Evolutionary conservation across 2,113 vertebrate genomes (phyloP).

Genomic region (Puntigrus tetrazona): DNA sequence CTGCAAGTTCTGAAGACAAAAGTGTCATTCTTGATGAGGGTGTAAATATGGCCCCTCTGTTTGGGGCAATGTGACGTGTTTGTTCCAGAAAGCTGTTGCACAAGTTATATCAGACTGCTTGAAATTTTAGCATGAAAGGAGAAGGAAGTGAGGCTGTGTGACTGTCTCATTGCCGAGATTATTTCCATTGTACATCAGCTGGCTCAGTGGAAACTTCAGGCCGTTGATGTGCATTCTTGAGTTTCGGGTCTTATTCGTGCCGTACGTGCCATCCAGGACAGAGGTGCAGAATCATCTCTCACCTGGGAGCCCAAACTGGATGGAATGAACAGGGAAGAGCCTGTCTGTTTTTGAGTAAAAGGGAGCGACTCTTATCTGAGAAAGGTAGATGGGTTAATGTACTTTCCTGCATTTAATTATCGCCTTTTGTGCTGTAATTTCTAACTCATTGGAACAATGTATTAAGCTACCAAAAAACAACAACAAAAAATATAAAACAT

Average conservation of each 20-base stretch:
- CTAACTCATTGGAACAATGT: not conserved
- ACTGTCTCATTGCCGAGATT: not conserved
- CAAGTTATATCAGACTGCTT: not conserved
- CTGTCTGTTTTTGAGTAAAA: slow-evolving; percentile 59
- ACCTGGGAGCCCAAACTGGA: slow-evolving; percentile 59
- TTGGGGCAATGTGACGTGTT: not conserved
- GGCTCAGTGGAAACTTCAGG: not conserved
- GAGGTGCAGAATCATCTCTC: slow-evolving; percentile 60
- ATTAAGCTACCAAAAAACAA: not conserved
- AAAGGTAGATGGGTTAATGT: slow-evolving; percentile 12
- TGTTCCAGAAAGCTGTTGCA: slow-evolving; percentile 15
- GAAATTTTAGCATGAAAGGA: not conserved
- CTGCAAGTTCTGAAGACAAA: slow-evolving; percentile 7
- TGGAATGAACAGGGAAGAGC: slow-evolving; percentile 63
- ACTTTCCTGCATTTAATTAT: not conserved
- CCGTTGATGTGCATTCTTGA: not conserved
- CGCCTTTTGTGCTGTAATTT: not conserved
- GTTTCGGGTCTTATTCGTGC: not conserved
- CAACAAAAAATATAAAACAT: too few species aligned
- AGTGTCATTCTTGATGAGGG: slow-evolving; percentile 32
- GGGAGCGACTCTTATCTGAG: not conserved
- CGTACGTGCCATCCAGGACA: slow-evolving; percentile 63
- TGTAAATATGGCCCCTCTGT: not conserved
- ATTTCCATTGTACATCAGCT: not conserved
- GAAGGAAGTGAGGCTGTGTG: not conserved